Conservation (phyloP, 2,888 invertebrate genomes). For the Maniola hyperantus region DNA sequence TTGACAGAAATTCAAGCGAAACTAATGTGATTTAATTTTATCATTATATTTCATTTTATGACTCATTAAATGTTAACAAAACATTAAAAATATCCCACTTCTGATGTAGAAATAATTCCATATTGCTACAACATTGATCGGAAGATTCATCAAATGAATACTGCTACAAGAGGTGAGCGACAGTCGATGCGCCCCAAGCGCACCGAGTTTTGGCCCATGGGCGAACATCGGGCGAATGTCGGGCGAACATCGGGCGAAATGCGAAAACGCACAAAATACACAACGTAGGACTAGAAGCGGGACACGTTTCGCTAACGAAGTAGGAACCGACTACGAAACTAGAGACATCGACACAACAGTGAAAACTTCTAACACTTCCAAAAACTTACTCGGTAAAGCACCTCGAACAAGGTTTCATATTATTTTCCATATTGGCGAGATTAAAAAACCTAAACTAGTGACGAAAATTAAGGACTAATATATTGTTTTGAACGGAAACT, state of each 20-base stretch:
- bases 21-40: too few relatives aligned
- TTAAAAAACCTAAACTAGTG: slow-evolving; percentile 37
- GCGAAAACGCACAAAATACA: slow-evolving; percentile 39
- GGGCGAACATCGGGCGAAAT: slow-evolving; percentile 5
- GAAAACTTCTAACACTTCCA: slow-evolving; percentile 28
- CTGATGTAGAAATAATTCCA: neutral
- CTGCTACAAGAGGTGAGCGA: slow-evolving; percentile 11
- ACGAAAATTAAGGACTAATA: slow-evolving; percentile 31
- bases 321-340: slow-evolving; percentile 39
- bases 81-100: neutral
- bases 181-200: neutral
- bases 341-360: slow-evolving; percentile 36
- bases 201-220: neutral
- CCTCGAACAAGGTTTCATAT: slow-evolving; percentile 33
- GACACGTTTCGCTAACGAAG: slow-evolving; percentile 37
- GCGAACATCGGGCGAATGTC: neutral
- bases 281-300: slow-evolving; percentile 66
- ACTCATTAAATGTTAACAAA: too few relatives aligned
- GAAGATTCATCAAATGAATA: slow-evolving; percentile 24
- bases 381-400: slow-evolving; percentile 39
- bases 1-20: too few relatives aligned
- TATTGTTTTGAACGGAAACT: slow-evolving; percentile 16
- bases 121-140: slow-evolving; percentile 6
- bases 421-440: slow-evolving; percentile 25
- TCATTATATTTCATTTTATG: too few relatives aligned